Percentiles rank a stretch among this genome's conserved stretches.
Conservation (phyloP, 2,888 invertebrate genomes). For the Diadromus collaris region DNA sequence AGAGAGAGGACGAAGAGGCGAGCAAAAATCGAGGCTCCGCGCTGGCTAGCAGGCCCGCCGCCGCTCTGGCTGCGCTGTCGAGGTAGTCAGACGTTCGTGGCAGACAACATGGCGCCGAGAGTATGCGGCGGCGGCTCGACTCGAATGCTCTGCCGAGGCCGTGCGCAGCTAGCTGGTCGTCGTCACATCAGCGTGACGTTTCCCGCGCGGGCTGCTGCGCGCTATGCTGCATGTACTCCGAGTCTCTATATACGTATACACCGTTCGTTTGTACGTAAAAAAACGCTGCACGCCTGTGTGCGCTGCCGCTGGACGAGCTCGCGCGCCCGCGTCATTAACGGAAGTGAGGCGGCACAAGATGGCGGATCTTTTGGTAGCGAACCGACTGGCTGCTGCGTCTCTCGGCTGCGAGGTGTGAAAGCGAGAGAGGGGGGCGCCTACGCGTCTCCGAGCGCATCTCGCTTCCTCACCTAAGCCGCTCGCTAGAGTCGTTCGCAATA, state of each 20-base stretch:
- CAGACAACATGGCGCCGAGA: slow-evolving; percentile 80
- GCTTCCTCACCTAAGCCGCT: slow-evolving; percentile 23
- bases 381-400: slow-evolving; percentile 47
- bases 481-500: slow-evolving; percentile 17
- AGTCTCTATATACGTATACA: slow-evolving; percentile 7
- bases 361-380: slow-evolving; percentile 68
- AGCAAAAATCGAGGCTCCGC: slow-evolving; percentile 72
- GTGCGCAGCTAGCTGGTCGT: slow-evolving; percentile 61
- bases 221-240: slow-evolving; percentile 12
- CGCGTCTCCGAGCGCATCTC: slow-evolving; percentile 56
- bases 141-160: slow-evolving; percentile 44
- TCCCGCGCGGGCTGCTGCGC: slow-evolving; percentile 67
- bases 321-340: slow-evolving; percentile 76
- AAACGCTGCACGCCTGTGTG: slow-evolving; percentile 23
- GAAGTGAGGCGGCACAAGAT: slow-evolving; percentile 78
- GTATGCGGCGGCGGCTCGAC: slow-evolving; percentile 59
- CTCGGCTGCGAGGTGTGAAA: slow-evolving; percentile 60
- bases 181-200: slow-evolving; percentile 76
- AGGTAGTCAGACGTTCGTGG: slow-evolving; percentile 72
- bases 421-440: slow-evolving; percentile 68
- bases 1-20: slow-evolving; percentile 42
- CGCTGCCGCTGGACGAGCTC: slow-evolving; percentile 36
- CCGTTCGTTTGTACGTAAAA: too few relatives aligned
- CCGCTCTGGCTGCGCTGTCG: slow-evolving; percentile 61
- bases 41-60: slow-evolving; percentile 73